Evolutionary conservation across 2,797 vertebrate genomes (phyloP).

Genomic region (Macrochelys suwanniensis): DNA sequence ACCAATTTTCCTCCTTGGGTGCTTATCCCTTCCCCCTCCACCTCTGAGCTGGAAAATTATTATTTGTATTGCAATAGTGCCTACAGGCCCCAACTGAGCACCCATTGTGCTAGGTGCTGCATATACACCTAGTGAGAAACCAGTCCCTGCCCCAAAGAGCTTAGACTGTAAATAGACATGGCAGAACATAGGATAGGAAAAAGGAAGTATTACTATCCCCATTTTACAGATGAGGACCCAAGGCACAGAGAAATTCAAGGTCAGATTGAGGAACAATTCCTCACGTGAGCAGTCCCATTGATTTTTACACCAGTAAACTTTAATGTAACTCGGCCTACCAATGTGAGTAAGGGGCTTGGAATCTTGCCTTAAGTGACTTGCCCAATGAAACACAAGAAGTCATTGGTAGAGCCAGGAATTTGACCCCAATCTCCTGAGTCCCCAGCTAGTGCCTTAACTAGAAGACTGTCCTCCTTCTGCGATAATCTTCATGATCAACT

Average conservation of each 20-base stretch:
- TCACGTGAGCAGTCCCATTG: neutral
- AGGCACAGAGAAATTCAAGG: neutral
- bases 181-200: neutral
- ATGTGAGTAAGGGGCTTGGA: neutral
- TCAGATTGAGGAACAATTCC: neutral
- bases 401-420: neutral
- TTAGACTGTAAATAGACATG: neutral
- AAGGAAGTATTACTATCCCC: neutral
- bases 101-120: neutral
- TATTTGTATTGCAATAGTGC: constrained; percentile 14
- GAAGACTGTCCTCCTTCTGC: neutral
- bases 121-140: neutral
- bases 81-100: neutral
- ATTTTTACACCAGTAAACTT: neutral
- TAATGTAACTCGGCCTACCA: neutral
- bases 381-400: neutral
- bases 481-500: neutral
- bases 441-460: neutral
- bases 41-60: constrained; percentile 13
- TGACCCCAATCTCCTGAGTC: neutral
- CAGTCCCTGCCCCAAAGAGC: neutral
- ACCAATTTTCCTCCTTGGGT: neutral
- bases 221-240: neutral
- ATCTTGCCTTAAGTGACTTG: neutral
- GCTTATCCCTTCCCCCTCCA: neutral